Evolutionary conservation across 1,140 invertebrate genomes (phyloP).

Genomic region (Lordiphosa mommai): DNA sequence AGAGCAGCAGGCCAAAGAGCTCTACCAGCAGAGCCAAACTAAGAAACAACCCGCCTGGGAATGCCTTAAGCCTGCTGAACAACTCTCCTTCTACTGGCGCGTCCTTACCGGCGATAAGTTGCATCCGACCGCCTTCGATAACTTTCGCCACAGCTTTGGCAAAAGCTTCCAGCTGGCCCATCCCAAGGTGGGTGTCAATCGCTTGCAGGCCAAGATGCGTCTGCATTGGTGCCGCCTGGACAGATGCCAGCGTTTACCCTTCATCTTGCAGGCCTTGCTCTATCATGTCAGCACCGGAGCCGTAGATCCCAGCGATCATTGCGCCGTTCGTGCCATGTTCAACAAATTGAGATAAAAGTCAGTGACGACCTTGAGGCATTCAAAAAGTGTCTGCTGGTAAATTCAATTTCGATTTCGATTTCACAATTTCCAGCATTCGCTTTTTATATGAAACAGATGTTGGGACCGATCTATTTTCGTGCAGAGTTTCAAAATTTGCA

Average conservation of each 20-base stretch:
- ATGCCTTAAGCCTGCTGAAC: constrained; percentile 2
- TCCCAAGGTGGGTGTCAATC: background rate
- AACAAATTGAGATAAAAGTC: constrained; percentile 19
- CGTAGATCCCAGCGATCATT: constrained; percentile 44
- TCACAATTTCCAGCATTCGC: constrained; percentile 11
- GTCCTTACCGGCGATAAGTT: constrained; percentile 22
- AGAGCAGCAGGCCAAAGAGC: constrained; percentile 1
- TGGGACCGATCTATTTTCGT: constrained; percentile 47
- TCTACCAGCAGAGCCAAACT: constrained; percentile 2
- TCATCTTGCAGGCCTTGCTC: constrained; percentile 46
- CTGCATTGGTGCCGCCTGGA: constrained; percentile 17
- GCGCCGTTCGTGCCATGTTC: constrained; percentile 37
- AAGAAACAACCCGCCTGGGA: constrained; percentile 1
- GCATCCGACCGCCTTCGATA: constrained; percentile 30
- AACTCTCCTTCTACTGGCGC: constrained; percentile 49
- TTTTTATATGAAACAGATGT: constrained; percentile 67
- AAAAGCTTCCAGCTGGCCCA: background rate
- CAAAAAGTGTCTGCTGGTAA: constrained; percentile 23
- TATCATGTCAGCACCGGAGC: constrained; percentile 35
- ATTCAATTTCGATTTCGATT: constrained; percentile 41
- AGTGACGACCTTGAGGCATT: constrained; percentile 4
- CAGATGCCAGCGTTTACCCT: constrained; percentile 33
- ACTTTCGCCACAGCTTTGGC: constrained; percentile 30
- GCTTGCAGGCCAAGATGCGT: background rate
- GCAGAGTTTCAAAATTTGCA: constrained; percentile 38